Evolutionary conservation across 2,888 invertebrate genomes (phyloP).

Genomic region (Escarpia spicata): DNA sequence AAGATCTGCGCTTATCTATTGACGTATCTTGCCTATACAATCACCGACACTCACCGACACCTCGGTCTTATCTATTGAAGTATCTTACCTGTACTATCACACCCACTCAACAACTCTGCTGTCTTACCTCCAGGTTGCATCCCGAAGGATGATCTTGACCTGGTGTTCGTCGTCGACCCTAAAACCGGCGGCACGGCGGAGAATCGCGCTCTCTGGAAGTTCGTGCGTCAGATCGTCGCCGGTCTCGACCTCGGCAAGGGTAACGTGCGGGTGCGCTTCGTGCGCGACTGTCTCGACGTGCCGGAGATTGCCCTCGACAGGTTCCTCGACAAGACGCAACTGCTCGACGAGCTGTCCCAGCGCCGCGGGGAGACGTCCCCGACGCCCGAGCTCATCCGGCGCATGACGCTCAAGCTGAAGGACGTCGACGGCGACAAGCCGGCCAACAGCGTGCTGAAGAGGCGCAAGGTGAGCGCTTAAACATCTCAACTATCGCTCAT

Average conservation of each 20-base stretch:
- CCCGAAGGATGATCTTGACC: constrained; percentile 28
- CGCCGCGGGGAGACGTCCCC: constrained; percentile 14
- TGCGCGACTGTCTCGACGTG: constrained; percentile 34
- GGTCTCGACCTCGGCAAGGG: constrained; percentile 33
- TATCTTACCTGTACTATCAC: too few species aligned
- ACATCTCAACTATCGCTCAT: not conserved
- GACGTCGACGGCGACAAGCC: constrained; percentile 3
- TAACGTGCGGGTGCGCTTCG: constrained; percentile 36
- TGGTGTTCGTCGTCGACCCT: constrained; percentile 36
- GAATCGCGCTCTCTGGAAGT: constrained; percentile 30
- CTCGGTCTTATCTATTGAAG: too few species aligned
- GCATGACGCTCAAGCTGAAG: constrained; percentile 32
- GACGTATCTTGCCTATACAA: too few species aligned
- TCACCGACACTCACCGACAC: too few species aligned
- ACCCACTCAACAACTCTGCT: too few species aligned
- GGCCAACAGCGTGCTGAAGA: constrained; percentile 3
- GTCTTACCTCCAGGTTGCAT: constrained; percentile 27
- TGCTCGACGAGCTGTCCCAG: constrained; percentile 26
- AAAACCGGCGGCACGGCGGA: constrained; percentile 27
- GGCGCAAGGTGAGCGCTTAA: not conserved
- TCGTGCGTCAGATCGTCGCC: constrained; percentile 34
- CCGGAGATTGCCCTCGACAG: constrained; percentile 29
- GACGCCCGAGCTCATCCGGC: constrained; percentile 31
- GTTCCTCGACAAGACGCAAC: constrained; percentile 31
- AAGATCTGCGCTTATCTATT: too few species aligned